Evolutionary conservation across 1,140 invertebrate genomes (phyloP).

Genomic region (Zaprionus ornatus): DNA sequence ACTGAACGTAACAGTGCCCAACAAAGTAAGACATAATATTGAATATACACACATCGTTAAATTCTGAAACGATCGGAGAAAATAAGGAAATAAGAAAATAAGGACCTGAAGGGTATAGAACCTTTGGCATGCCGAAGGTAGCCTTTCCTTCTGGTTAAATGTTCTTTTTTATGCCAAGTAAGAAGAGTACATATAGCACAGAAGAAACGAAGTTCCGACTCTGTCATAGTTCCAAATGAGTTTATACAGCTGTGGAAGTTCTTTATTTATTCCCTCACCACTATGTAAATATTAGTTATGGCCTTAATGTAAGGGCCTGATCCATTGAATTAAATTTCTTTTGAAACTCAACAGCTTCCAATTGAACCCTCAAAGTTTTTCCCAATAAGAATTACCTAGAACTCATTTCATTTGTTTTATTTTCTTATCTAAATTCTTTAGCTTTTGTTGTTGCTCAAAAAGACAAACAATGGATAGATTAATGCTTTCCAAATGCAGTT

Average conservation of each 20-base stretch:
- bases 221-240: background rate
- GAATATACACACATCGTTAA: too few relatives aligned
- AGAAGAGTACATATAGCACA: too few relatives aligned
- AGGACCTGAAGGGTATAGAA: too few relatives aligned
- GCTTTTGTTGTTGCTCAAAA: constrained; percentile 74
- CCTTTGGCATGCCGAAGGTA: too few relatives aligned
- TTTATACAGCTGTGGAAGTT: constrained; percentile 23
- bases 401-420: constrained; percentile 68
- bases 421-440: constrained; percentile 66
- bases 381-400: constrained; percentile 27
- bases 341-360: constrained; percentile 47
- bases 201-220: too few relatives aligned
- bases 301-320: background rate
- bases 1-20: too few relatives aligned
- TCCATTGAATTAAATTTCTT: constrained; percentile 32
- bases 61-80: too few relatives aligned
- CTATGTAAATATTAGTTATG: constrained; percentile 2
- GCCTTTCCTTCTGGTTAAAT: too few relatives aligned
- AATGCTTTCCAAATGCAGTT: constrained; percentile 70
- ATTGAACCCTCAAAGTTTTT: background rate
- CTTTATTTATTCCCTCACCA: background rate
- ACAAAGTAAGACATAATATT: too few relatives aligned
- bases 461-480: constrained; percentile 69
- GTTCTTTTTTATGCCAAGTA: too few relatives aligned
- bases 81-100: too few relatives aligned